Conservation (phyloP, 2,797 vertebrate species). For the Pygocentrus nattereri region DNA sequence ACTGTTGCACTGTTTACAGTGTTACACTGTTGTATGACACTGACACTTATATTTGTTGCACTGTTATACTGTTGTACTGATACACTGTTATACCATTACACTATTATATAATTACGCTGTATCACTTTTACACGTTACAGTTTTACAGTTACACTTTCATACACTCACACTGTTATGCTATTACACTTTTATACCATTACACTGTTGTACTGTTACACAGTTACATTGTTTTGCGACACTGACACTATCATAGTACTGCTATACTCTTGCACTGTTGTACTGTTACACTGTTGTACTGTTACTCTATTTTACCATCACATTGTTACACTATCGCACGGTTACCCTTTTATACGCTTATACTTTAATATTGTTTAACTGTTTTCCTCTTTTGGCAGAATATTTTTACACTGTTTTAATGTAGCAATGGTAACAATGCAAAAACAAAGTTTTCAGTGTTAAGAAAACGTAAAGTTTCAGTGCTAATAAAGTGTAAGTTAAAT, state of each 20-base stretch:
- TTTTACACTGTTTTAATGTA: not conserved
- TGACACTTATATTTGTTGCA: no score
- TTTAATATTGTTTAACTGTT: not conserved
- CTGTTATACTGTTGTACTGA: not conserved
- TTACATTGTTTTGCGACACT: no score
- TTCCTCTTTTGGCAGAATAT: not conserved
- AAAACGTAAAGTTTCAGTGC: not conserved
- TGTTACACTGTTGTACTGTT: not conserved
- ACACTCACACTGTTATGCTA: not conserved
- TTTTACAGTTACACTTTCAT: not conserved
- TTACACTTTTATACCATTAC: not conserved
- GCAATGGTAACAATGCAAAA: no score
- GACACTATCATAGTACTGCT: not conserved
- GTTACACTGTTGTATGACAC: no score
- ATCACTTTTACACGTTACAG: not conserved
- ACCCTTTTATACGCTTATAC: not conserved
- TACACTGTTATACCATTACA: not conserved
- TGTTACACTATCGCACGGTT: not conserved
- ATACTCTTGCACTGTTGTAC: not conserved
- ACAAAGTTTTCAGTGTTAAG: not conserved
- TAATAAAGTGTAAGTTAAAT: not conserved
- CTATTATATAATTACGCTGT: not conserved
- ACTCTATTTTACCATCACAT: not conserved
- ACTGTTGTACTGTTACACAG: not conserved
- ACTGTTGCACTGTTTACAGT: no score